Conservation (phyloP, 2,888 invertebrate species). For the Apamea crenata region DNA sequence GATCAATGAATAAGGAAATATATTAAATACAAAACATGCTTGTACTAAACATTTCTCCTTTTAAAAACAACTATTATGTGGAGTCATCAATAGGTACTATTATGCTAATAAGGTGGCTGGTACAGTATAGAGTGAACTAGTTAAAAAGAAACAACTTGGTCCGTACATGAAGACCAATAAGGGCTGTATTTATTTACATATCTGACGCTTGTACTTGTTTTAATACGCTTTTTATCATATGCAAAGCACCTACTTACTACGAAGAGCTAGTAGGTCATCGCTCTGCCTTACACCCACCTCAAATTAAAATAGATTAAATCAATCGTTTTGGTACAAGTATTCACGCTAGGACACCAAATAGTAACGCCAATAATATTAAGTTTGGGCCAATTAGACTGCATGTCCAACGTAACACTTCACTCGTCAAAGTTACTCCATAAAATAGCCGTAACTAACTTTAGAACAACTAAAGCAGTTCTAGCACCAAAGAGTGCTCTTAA, state of each 20-base stretch:
- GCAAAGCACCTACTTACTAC: neutral
- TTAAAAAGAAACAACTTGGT: constrained; percentile 29
- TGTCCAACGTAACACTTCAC: constrained; percentile 27
- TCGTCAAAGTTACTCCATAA: constrained; percentile 44
- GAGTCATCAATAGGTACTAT: constrained; percentile 22
- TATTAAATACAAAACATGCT: constrained; percentile 37
- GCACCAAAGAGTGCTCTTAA: constrained; percentile 34
- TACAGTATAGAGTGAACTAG: neutral
- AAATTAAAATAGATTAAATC: constrained; percentile 6
- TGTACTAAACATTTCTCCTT: constrained; percentile 39
- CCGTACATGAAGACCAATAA: constrained; percentile 19
- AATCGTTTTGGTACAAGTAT: constrained; percentile 25
- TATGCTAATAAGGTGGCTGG: constrained; percentile 28
- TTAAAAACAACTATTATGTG: constrained; percentile 35
- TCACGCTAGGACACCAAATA: neutral
- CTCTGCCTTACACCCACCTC: constrained; percentile 23
- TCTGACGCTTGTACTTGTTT: constrained; percentile 6
- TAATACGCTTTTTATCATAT: constrained; percentile 19
- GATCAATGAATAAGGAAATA: constrained; percentile 43
- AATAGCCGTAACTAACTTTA: constrained; percentile 47
- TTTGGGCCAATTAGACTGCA: constrained; percentile 22
- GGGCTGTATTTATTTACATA: constrained; percentile 33
- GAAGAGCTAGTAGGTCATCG: neutral
- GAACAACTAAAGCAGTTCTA: constrained; percentile 33
- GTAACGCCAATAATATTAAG: constrained; percentile 23